Percentiles rank a stretch among this genome's conserved stretches.
These are phyloP conservation scores for Axinella damicornis DNA, from an alignment of 37 sponge, comb jelly and placozoan species.

Conservation along the genomic window DNA sequence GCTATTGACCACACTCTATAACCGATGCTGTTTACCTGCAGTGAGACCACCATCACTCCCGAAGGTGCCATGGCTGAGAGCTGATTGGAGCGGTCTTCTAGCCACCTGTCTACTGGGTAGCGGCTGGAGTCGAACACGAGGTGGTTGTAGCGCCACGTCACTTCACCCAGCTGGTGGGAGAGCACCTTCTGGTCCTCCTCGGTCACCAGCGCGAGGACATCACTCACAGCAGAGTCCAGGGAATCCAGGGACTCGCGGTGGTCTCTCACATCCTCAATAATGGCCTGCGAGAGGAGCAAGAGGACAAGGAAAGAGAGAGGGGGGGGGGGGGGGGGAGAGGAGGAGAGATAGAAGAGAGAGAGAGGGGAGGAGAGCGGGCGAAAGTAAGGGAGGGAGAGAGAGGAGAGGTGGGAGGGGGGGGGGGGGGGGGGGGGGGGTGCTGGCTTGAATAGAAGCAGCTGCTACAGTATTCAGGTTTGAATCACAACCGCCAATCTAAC, in stretches of 20 bases:
- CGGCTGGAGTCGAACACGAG: slow-evolving; percentile 6
- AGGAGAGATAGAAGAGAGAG: background rate
- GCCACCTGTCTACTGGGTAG: slow-evolving; percentile 31
- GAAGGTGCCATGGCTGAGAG: slow-evolving; percentile 27
- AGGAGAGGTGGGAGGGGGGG: no score
- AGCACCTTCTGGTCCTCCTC: slow-evolving; percentile 16
- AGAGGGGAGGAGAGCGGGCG: no score
- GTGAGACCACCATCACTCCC: slow-evolving; percentile 17
- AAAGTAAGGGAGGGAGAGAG: no score
- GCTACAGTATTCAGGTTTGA: no score
- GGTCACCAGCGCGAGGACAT: slow-evolving; percentile 26
- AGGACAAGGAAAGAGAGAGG: background rate
- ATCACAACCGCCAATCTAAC: no score
- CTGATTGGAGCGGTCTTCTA: slow-evolving; percentile 21
- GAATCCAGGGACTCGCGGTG: slow-evolving; percentile 3
- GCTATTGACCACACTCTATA: no score
- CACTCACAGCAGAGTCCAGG: slow-evolving; percentile 23
- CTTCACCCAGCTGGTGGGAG: slow-evolving; percentile 1
- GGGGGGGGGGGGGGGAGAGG: no score
- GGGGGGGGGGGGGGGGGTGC: no score
- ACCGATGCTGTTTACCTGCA: slow-evolving; percentile 35
- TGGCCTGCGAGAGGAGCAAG: slow-evolving; percentile 4
- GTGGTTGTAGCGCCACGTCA: slow-evolving; percentile 15
- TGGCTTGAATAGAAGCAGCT: no score
- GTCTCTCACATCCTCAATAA: slow-evolving; percentile 1